Base-by-base conservation (phyloP, 2,113 vertebrate genomes). In the Clarias gariepinus region DNA sequence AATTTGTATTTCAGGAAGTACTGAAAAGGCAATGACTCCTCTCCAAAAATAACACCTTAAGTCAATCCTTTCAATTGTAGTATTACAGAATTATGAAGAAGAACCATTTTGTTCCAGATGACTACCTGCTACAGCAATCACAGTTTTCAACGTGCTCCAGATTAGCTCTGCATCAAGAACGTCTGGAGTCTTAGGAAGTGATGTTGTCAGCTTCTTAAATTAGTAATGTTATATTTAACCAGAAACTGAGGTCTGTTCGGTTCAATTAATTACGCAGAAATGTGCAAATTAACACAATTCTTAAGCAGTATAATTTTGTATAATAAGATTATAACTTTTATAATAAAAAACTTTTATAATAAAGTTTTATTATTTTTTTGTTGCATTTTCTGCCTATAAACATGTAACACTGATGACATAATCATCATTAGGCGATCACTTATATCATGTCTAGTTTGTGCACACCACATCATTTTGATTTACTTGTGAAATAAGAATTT, bases 331-430 rank as follows among this genome's bases (percentile, higher is more conserved):
- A 61, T 61, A 61, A 61, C 60, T 23, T 23, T 61, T 61, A 23
- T 8, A 23, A 61, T 19, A 25, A 25, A 61, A 25, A 61, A 61
- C 60, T 23, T 23, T 61, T 61, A 23, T 8, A 23, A 61, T 61
- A 25, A 23, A 21, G 60, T 8, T 61, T 6, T 1, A 61, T 61
- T 36, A 21, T 21, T 21, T 21, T 9, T 23, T 61, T 7, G 0
- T 61, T 61, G 60, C 60, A 61, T 23, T 61, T 23, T 8, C 60
- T 61, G 60, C 60, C 41, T 47, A 47, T 47, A 7, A 47, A 47
- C 41, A 47, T 47, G 91, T 92, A 92, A 91, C 89, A 82, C 41
- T 82, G 90, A 93, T 89, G 92, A 87, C 90, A 90, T 91, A 90
- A 92, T 47, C 41, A 92, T 85, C 66, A 28, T 58, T 90, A 92